phyloP scores from a whole-genome alignment of 2,888 invertebrate genomes.

The Metellina segmentata region DNA sequence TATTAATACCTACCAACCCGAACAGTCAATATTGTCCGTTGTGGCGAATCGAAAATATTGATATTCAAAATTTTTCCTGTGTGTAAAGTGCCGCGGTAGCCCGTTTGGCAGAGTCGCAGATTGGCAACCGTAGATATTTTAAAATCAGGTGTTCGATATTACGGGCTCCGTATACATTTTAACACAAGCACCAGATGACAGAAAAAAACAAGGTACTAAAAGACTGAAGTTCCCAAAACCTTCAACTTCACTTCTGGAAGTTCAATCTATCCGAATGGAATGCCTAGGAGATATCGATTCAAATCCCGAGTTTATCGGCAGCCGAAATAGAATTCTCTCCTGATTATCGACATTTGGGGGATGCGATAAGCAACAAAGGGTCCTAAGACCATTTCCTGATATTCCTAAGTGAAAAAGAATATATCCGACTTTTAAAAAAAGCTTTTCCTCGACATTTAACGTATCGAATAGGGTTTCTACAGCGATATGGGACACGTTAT shows the following conservation, averaged over 20 bases:
- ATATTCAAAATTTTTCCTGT: no score
- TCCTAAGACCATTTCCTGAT: conserved; percentile 31
- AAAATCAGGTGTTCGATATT: no score
- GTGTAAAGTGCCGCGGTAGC: no score
- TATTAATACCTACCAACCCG: no score
- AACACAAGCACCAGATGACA: background rate
- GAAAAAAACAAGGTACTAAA: background rate
- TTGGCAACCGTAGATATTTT: no score
- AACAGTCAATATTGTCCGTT: no score
- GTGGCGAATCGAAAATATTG: no score
- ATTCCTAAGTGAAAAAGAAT: conserved; percentile 2
- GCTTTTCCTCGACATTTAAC: conserved; percentile 9
- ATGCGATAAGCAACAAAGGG: conserved; percentile 27
- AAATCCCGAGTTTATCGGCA: conserved; percentile 34
- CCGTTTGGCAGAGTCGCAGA: no score
- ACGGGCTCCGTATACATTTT: no score
- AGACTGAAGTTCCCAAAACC: background rate
- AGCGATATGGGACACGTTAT: background rate
- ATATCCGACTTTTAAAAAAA: background rate
- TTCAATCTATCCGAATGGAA: background rate
- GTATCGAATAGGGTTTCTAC: background rate
- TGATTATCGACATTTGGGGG: conserved; percentile 45
- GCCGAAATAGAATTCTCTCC: conserved; percentile 12
- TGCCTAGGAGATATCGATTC: conserved; percentile 32
- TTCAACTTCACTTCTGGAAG: background rate